Conservation (phyloP, 1,140 invertebrate species). For the Drosophila eugracilis region DNA sequence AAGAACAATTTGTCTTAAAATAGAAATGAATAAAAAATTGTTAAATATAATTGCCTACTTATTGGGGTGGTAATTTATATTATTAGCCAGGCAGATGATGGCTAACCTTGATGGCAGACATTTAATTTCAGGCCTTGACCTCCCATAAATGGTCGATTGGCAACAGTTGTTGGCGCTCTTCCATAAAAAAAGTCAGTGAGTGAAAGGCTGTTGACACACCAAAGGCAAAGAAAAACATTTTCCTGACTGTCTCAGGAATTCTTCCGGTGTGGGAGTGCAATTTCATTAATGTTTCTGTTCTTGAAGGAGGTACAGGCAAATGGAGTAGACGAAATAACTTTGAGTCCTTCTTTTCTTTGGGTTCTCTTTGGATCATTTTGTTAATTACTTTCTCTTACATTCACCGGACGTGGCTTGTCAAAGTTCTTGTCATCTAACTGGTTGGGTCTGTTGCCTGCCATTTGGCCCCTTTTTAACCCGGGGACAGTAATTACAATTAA, state of each 20-base stretch:
- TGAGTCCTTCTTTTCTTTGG: constrained; percentile 19
- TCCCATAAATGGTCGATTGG: constrained; percentile 5
- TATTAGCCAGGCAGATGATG: neutral
- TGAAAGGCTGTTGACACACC: constrained; percentile 13
- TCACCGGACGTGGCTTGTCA: neutral
- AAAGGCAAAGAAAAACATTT: constrained; percentile 16
- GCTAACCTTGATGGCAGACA: neutral
- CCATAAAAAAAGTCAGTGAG: constrained; percentile 36
- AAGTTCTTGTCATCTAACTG: constrained; percentile 1
- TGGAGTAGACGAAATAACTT: neutral
- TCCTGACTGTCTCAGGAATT: constrained; percentile 5
- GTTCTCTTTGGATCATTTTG: constrained; percentile 25
- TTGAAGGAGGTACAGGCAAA: constrained; percentile 7
- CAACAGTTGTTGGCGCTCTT: constrained; percentile 21
- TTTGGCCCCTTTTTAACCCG: constrained; percentile 4
- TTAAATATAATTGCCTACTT: constrained; percentile 23
- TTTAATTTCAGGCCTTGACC: neutral
- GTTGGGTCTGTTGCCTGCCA: constrained; percentile 6
- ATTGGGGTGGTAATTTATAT: constrained; percentile 7
- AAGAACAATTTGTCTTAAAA: neutral
- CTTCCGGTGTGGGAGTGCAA: constrained; percentile 27
- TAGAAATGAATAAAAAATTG: neutral
- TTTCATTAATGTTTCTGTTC: constrained; percentile 19
- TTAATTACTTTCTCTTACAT: constrained; percentile 43
- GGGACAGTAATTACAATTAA: constrained; percentile 34